Evolutionary conservation across 2,113 vertebrate genomes (phyloP), one percentile per base, ranked within the genome.

Genomic region (Tretioscincus oriximinensis): DNA sequence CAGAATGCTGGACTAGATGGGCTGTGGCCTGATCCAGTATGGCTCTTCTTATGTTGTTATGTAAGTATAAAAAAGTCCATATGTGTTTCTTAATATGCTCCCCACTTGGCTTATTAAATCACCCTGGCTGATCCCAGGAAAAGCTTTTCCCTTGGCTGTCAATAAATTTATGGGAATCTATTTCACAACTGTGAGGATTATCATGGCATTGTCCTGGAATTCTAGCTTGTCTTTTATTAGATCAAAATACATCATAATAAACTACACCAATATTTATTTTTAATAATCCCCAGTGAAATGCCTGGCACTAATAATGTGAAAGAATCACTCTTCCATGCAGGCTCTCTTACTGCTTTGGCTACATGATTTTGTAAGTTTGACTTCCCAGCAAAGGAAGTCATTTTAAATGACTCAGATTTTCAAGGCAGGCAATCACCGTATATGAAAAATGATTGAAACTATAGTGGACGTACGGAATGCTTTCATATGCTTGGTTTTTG

Each of bases 111-210:
- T 82, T 87, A 78, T 51, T 71, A 11, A 61, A 77, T 91, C 69
- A 80, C 60, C 28, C 21, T n/a, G 75, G 81, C 29, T 71, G 54
- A 80, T 85, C 60, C 41, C 41, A 22, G 28, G 51, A 47, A 51
- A 21, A 41, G 51, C 67, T 79, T 85, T 84, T 0, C 80, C 28
- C 77, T 79, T 78, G 77, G 75, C 75, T 67, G 76, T 81, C 18
- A 41, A 80, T 81, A 84, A 63, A 65, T 81, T 47, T 83, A 66
- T 51, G 65, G 49, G 49, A 90, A 68, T 88, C 80, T 73, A 79
- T 75, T 78, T 73, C 82, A 77, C 58, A 81, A 9, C 2, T 31
- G 3, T 65, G 65, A 84, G 75, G 81, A 64, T 73, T 41, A 45
- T 85, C 89, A 73, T 22, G 5, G 1, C 73, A 2, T 28, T 65